Base-by-base conservation (phyloP, 2,113 vertebrate genomes). In the Clarias magur region DNA sequence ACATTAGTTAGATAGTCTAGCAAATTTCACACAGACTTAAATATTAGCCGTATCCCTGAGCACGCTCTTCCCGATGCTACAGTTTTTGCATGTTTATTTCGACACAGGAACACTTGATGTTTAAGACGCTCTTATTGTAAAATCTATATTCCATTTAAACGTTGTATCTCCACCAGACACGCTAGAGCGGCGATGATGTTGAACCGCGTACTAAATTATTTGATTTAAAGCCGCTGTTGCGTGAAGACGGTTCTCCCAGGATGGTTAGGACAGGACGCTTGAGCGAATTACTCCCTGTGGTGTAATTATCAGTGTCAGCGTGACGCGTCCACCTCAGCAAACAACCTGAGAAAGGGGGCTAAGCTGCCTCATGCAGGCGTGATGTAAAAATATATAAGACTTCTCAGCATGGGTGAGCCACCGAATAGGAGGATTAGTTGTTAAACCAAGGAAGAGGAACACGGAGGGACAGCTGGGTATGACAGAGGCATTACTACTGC, bases 281-380 rank as follows among this genome's bases (percentile, higher is more conserved):
- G 42, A 76, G 21, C n/a, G 79, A 54, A n/a, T n/a, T 34, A 6
- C 84, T 87, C 82, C 79, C 57, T 60, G 63, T 38, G 25, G 48
- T 56, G 85, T 87, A 89, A 83, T 90, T 87, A 89, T 73, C 34
- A 17, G 27, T 83, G 83, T 82, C 83, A 87, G 60, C 23, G 19
- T 83, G 65, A 83, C 21, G n/a, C 54, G 19, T 42, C 72, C 53
- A 75, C 65, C 72, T 83, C 56, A 21, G 62, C 62, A 59, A 85
- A 89, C 79, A 59, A 65, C 30, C 30, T 65, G 13, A 13, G 67
- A 63, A 70, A 75, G 81, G 25, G 10, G 10, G 73, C 54, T 79
- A 67, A 60, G 54, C 70, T 78, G 79, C 42, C 53, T 27, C 42
- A n/a, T 67, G 62, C 85, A 87, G 85, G 87, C 85, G 87, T 90